Conservation (phyloP, 2,113 vertebrate genomes). For the Hippotragus niger region DNA sequence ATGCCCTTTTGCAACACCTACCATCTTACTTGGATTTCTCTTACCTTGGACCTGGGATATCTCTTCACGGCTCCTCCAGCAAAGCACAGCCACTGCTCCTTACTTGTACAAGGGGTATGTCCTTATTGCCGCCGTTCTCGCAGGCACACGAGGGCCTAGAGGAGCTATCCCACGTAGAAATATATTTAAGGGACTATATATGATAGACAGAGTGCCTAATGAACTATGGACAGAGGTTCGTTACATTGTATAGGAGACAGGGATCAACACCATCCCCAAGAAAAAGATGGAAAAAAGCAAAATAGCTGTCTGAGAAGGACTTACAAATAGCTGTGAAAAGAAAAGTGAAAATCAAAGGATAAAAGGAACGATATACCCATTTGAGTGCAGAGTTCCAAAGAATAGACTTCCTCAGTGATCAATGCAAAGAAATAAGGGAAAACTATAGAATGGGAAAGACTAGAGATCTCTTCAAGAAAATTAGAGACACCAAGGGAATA, state of each 20-base stretch:
- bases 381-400: not conserved
- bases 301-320: not conserved
- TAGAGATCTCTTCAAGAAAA: not conserved
- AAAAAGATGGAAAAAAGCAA: not conserved
- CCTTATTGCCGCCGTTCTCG: fast-evolving
- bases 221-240: fast-evolving
- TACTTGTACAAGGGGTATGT: no score
- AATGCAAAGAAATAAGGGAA: not conserved
- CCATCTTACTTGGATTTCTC: no score
- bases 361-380: not conserved
- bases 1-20: no score
- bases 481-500: not conserved
- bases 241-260: not conserved
- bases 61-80: no score
- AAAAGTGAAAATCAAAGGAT: not conserved
- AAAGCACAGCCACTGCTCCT: no score
- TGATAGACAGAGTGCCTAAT: not conserved
- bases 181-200: not conserved
- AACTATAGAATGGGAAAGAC: not conserved
- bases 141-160: no score
- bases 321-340: not conserved
- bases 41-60: no score
- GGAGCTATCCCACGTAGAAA: not conserved
- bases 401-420: not conserved
- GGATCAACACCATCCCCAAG: not conserved